Evolutionary conservation across 2,888 invertebrate species (phyloP), one percentile per base, ranked within the genome.

Genomic region (Tinea trinotella): DNA sequence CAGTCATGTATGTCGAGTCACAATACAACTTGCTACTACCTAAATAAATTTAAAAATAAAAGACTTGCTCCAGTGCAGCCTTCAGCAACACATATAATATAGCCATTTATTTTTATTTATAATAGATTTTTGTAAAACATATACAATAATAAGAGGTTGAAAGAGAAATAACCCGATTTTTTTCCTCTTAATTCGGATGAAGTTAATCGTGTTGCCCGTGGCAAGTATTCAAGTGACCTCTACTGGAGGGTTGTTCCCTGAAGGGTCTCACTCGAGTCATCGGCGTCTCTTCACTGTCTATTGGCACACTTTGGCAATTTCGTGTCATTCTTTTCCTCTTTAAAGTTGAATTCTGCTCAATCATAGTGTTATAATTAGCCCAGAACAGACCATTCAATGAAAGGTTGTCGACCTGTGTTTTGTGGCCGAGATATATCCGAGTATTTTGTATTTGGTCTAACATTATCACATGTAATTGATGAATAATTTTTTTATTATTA

Each of bases 341-440:
- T 40, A 13, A 4, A 2, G 13, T 40, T 13, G 40, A 13, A 15
- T 40, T 12, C 40, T 3, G 40, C n/a, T 40, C 40, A 46, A 46
- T 19, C 56, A 53, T 53, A 53, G 53, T 49, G 36, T 53, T 56
- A 56, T 49, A 56, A 56, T 56, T 56, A 56, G 56, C 48, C 53
- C 56, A 49, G 53, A 53, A 53, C 49, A 56, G 53, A 15, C 40
- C 15, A 40, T 40, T 40, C 46, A 46, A 19, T 46, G 18, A 46
- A 46, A 46, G 46, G 46, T 46, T 17, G 19, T 15, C 10, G 46
- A 19, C 12, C 19, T 7, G 3, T 12, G 40, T 15, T n/a, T 30
- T 40, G 40, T 40, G 40, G 40, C 13, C 13, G 40, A 40, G 12
- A 5, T 40, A 40, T 40, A 13, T 40, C 40, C 13, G 40, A 7